phyloP scores from a whole-genome alignment of 2,797 vertebrate genomes.

The Loriculus beryllinus region DNA sequence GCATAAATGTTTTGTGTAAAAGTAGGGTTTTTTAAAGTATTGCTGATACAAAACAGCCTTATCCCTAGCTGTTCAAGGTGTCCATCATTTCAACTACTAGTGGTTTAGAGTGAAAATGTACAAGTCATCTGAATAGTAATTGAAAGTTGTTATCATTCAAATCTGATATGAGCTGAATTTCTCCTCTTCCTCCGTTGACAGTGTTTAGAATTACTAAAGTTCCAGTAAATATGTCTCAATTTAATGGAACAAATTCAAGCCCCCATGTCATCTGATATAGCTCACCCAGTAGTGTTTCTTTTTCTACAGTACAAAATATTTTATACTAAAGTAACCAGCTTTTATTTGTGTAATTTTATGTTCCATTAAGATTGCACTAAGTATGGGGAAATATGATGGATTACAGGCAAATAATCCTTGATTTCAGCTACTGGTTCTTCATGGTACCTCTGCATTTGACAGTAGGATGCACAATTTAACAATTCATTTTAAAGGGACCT shows the following conservation, averaged over 20 bases:
- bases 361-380: not conserved
- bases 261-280: rapidly evolving
- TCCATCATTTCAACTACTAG: not conserved
- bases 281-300: rapidly evolving
- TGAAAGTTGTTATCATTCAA: not conserved
- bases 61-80: not conserved
- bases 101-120: not conserved
- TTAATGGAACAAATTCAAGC: not conserved
- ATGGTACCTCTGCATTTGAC: not conserved
- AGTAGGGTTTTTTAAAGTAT: not conserved
- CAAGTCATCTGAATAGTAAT: not conserved
- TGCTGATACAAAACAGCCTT: rapidly evolving
- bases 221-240: not conserved
- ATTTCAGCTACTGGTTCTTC: not conserved
- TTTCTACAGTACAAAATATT: not conserved
- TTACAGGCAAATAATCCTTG: not conserved
- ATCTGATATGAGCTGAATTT: not conserved
- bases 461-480: not conserved
- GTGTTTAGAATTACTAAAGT: not conserved
- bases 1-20: not conserved
- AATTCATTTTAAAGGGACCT: not conserved
- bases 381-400: not conserved
- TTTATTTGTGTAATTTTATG: not conserved
- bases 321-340: not conserved
- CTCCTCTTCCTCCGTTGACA: not conserved